A percentile compares a stretch with the other conserved stretches of the same genome.
phyloP scores from a whole-genome alignment of 2,888 invertebrate species.

The Amphipoea lucens region DNA sequence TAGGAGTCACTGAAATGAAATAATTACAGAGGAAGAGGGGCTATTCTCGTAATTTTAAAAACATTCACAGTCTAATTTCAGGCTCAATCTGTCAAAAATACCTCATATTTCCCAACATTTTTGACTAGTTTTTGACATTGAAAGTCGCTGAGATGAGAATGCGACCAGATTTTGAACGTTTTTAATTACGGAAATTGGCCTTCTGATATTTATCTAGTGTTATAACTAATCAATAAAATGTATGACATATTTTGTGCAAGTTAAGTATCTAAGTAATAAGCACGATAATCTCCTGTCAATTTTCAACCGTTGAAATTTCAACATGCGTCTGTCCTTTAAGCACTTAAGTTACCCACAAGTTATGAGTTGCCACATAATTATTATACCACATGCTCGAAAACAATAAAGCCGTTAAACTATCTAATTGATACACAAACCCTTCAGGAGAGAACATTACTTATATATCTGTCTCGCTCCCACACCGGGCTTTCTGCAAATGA shows the following conservation, averaged over 20 bases:
- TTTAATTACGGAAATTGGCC: not conserved
- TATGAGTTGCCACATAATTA: constrained; percentile 43
- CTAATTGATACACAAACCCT: constrained; percentile 62
- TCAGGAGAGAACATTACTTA: constrained; percentile 62
- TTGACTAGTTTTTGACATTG: not conserved
- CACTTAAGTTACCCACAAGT: constrained; percentile 47
- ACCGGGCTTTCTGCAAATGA: constrained; percentile 31
- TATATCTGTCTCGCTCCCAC: constrained; percentile 63
- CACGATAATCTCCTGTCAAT: constrained; percentile 7
- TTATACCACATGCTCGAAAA: constrained; percentile 44
- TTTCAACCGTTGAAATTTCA: constrained; percentile 25
- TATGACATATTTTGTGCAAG: not conserved
- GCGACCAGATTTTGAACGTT: not conserved
- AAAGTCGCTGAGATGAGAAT: not conserved
- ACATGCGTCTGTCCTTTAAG: constrained; percentile 35
- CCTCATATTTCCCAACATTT: not conserved
- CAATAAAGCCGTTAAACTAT: constrained; percentile 66
- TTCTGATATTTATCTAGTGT: not conserved
- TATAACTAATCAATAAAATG: not conserved
- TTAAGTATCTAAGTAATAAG: not conserved
- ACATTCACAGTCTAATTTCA: not conserved
- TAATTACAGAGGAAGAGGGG: not conserved
- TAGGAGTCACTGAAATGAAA: not conserved
- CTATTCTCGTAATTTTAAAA: not conserved
- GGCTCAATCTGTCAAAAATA: not conserved